A percentile compares a stretch with the other conserved stretches of the same genome.
Conservation (phyloP, 2,888 invertebrate species). For the Stenchaetothrips biformis region DNA sequence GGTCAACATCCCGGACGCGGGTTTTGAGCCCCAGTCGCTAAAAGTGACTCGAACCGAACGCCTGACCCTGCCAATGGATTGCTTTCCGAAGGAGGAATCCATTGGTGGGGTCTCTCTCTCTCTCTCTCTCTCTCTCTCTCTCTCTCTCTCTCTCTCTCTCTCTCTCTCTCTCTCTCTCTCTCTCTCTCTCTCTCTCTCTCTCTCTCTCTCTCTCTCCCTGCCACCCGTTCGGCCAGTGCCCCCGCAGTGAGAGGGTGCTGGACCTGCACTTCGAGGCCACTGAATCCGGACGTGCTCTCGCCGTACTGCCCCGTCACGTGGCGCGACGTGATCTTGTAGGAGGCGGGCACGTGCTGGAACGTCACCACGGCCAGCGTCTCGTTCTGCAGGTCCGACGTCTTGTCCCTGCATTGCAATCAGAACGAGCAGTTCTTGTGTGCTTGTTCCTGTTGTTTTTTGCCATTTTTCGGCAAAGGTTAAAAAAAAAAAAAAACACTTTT, state of each 20-base stretch:
- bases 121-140: not conserved
- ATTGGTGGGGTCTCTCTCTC: no score
- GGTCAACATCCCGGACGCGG: no score
- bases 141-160: not conserved
- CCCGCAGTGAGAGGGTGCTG: no score
- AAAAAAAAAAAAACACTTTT: not conserved
- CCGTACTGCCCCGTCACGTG: not conserved
- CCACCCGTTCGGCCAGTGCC: no score
- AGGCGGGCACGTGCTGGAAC: slow-evolving; percentile 64
- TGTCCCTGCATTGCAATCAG: slow-evolving; percentile 45
- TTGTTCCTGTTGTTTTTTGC: not conserved
- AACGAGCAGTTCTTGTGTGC: no score
- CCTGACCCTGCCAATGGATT: no score
- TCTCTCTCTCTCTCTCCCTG: not conserved
- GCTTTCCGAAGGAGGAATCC: no score
- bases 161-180: not conserved
- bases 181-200: not conserved
- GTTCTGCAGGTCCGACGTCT: slow-evolving; percentile 56
- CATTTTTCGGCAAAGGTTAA: slow-evolving; percentile 20
- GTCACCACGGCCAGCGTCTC: slow-evolving; percentile 59
- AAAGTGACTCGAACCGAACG: no score
- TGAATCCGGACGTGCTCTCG: not conserved
- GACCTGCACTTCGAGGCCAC: slow-evolving; percentile 66
- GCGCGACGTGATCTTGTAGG: slow-evolving; percentile 46
- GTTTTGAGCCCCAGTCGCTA: no score